Evolutionary conservation across 2,888 invertebrate genomes (phyloP).

Genomic region (Barypeithes pellucidus): DNA sequence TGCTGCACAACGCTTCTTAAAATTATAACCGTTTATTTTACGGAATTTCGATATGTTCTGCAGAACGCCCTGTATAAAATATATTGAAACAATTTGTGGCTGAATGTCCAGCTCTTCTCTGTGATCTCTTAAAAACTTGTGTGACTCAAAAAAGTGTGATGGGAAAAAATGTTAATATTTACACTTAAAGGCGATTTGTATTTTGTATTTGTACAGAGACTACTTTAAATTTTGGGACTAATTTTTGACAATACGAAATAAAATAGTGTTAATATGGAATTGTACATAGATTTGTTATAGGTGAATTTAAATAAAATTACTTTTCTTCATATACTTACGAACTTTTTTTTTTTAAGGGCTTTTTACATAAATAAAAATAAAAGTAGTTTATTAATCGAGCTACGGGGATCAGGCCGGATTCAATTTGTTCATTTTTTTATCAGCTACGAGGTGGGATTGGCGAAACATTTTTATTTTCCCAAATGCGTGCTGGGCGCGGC

Average conservation of each 20-base stretch:
- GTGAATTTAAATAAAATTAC: slow-evolving; percentile 46
- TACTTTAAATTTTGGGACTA: slow-evolving; percentile 28
- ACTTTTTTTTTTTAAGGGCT: slow-evolving; percentile 1
- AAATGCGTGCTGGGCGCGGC: no score
- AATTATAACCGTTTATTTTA: background rate
- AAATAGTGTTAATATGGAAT: slow-evolving; percentile 30
- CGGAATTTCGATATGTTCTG: background rate
- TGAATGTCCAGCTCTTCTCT: slow-evolving; percentile 69
- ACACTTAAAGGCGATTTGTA: slow-evolving; percentile 33
- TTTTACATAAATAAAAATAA: no score
- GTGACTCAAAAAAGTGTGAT: slow-evolving; percentile 56
- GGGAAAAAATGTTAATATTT: slow-evolving; percentile 43
- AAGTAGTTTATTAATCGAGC: no score
- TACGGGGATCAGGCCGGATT: no score
- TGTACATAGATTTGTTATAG: slow-evolving; percentile 50
- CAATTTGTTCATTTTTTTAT: no score
- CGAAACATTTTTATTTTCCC: no score
- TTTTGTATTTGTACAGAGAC: slow-evolving; percentile 36
- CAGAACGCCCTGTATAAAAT: background rate
- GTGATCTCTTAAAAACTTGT: slow-evolving; percentile 67
- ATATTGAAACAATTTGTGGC: slow-evolving; percentile 49
- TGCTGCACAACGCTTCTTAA: background rate
- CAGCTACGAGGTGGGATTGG: no score
- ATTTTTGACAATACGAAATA: slow-evolving; percentile 34
- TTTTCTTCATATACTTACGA: slow-evolving; percentile 32